Base-by-base conservation (phyloP, 2,797 vertebrate species). In the Megaceryle alcyon region DNA sequence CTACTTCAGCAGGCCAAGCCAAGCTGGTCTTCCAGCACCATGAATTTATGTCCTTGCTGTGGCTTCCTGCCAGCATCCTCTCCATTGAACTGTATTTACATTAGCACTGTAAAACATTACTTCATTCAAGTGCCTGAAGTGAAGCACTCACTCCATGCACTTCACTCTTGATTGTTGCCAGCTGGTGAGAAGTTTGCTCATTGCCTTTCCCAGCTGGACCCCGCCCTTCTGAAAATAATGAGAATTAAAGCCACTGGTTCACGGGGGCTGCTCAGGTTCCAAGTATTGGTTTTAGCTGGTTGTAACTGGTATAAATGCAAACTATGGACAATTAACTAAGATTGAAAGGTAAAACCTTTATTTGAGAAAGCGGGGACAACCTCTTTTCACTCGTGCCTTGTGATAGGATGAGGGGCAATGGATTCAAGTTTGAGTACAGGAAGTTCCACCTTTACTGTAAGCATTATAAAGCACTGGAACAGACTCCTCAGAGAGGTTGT, bases 11-110 rank as follows among this genome's bases (percentile, higher is more conserved):
- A 81, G 76, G 73, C 78, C 73, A 83, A 92, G 56, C 65, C 49
- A 92, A 83, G 25, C 7, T 82, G 71, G 14, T 51, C 20, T 85
- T 96, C 96, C 91, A 93, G 59, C 51, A 66, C 79, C 73, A 68
- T 25, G 21, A 64, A 83, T 97, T 96, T 81, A 86, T 93, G 65
- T 96, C 63, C 65, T 86, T 82, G 39, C 46, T 76, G 39, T 92
- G 84, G 89, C 68, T 93, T 94, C 18, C 78, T 90, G 72, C 57
- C 92, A 96, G 82, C 66, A 93, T 73, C 63, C 31, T 79, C 81
- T 92, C 84, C 80, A 95, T 22, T 82, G 90, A 94, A 79, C 73
- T 90, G 20, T 94, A 72, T 80, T 97, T 95, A 96, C 96, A 94
- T 92, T 93, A 96, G 65, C 68, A 73, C 51, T 93, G 54, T 83